Percentiles rank a stretch among this genome's conserved stretches.
These are phyloP conservation scores for Nomia melanderi DNA, from an alignment of 1,140 invertebrate genomes.

Conservation along the genomic window DNA sequence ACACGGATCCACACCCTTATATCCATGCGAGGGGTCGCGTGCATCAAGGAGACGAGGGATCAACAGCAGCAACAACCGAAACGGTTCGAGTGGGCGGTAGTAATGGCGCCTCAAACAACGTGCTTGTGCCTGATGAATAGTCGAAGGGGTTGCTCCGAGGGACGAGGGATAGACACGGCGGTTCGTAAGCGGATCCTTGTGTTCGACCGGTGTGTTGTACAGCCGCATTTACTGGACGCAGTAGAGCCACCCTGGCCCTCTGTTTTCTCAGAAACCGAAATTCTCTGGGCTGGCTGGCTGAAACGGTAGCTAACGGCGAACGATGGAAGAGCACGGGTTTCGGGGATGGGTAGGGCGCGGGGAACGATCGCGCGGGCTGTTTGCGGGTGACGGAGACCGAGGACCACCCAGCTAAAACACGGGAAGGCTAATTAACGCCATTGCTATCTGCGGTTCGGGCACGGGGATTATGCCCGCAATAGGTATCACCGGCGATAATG, in stretches of 20 bases:
- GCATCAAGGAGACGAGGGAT: slow-evolving; percentile 37
- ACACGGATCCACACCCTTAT: background rate
- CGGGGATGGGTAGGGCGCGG: background rate
- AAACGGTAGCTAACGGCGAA: background rate
- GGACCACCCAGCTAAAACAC: slow-evolving; percentile 49
- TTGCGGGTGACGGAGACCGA: background rate
- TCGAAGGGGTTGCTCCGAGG: background rate
- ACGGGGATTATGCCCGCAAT: slow-evolving; percentile 54
- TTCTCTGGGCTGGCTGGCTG: slow-evolving; percentile 23
- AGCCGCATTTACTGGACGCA: slow-evolving; percentile 44
- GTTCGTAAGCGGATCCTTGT: slow-evolving; percentile 33
- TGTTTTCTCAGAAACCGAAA: slow-evolving; percentile 62
- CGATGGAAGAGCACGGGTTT: background rate
- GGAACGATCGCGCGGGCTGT: background rate
- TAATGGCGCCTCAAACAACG: slow-evolving; percentile 61
- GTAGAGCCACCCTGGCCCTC: slow-evolving; percentile 26
- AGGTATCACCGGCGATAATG: slow-evolving; percentile 39
- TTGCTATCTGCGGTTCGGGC: slow-evolving; percentile 50
- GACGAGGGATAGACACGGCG: background rate
- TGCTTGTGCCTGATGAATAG: slow-evolving; percentile 51
- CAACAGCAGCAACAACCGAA: slow-evolving; percentile 39
- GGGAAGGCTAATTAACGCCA: slow-evolving; percentile 66
- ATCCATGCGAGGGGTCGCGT: slow-evolving; percentile 9
- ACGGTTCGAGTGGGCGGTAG: slow-evolving; percentile 28
- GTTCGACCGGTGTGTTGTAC: slow-evolving; percentile 42